Evolutionary conservation across 2,113 vertebrate species (phyloP).

Genomic region (Aix galericulata): DNA sequence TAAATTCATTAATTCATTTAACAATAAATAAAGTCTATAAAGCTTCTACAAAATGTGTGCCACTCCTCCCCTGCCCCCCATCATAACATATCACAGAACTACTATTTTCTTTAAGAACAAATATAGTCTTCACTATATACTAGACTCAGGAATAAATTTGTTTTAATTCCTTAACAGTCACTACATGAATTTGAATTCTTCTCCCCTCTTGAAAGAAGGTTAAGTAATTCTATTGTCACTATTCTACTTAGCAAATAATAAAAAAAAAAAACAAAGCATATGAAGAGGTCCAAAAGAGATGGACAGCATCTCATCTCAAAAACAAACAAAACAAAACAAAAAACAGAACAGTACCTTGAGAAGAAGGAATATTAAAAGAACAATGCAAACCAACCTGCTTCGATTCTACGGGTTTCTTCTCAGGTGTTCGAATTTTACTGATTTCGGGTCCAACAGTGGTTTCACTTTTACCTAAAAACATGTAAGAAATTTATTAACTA

Average conservation of each 20-base stretch:
- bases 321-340: no score
- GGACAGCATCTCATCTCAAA: neutral
- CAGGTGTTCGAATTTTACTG: conserved; percentile 90
- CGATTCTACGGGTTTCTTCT: conserved; percentile 87
- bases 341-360: neutral
- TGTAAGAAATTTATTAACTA: neutral
- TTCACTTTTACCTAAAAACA: conserved; percentile 89
- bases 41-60: neutral
- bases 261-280: neutral
- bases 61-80: no score
- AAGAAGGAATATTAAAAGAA: neutral
- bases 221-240: neutral
- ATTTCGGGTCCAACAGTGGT: conserved; percentile 87
- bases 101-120: neutral
- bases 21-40: neutral
- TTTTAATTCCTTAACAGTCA: neutral
- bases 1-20: neutral
- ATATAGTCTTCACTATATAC: neutral
- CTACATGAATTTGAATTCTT: neutral
- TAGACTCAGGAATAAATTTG: neutral
- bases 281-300: neutral
- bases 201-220: neutral
- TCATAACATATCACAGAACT: neutral
- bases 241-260: neutral
- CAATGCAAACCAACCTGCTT: conserved; percentile 78